A percentile compares a stretch with the other conserved stretches of the same genome.
phyloP scores from a whole-genome alignment of 2,113 vertebrate genomes.

The Nesospiza acunhae region DNA sequence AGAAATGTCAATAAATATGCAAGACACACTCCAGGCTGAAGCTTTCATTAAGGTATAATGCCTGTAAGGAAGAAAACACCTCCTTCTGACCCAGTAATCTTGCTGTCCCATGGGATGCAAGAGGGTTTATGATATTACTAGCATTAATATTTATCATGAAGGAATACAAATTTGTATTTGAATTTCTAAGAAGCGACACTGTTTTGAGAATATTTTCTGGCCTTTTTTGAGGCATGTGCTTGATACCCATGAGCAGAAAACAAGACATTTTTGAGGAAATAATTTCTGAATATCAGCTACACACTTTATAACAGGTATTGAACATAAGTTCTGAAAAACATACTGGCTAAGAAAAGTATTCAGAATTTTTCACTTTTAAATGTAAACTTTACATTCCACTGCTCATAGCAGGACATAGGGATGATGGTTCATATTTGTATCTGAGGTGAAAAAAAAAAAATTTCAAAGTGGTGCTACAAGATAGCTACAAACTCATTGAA shows the following conservation, averaged over 20 bases:
- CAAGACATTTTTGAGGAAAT: slow-evolving; percentile 7
- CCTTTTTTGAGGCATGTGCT: not conserved
- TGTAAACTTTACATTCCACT: not conserved
- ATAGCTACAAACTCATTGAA: not conserved
- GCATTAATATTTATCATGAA: slow-evolving; percentile 51
- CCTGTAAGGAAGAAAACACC: not conserved
- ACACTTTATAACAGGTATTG: not conserved
- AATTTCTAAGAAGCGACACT: slow-evolving; percentile 52
- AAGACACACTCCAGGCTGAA: not conserved
- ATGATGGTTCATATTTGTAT: not conserved
- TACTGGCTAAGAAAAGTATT: not conserved
- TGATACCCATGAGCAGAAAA: not conserved
- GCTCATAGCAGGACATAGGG: not conserved
- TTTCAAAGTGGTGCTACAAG: not conserved
- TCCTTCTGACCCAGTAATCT: slow-evolving; percentile 16
- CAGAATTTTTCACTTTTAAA: not conserved
- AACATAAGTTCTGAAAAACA: not conserved
- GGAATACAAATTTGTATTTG: slow-evolving; percentile 14
- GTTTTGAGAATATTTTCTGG: not conserved
- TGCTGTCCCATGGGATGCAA: not conserved
- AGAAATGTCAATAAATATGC: slow-evolving; percentile 9
- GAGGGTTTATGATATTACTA: not conserved
- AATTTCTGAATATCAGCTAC: not conserved
- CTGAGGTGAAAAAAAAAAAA: not conserved
- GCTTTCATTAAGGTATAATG: not conserved